phyloP scores from a whole-genome alignment of 2,797 vertebrate genomes.

The Hoplostethus atlanticus region DNA sequence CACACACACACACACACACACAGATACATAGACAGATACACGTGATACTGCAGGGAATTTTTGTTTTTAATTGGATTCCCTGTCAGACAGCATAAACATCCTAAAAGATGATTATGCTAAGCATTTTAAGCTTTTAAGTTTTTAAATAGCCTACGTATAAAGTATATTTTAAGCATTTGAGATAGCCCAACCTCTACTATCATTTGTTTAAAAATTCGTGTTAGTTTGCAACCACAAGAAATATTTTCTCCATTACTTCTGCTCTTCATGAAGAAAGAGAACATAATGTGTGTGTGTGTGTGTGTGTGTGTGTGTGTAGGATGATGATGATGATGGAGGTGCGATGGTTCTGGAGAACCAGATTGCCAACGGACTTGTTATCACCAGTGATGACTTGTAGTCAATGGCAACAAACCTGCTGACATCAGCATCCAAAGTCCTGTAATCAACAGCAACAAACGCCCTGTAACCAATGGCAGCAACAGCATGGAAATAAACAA shows the following conservation, averaged over 20 bases:
- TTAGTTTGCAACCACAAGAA: too few species aligned
- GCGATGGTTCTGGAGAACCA: constrained; percentile 62
- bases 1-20: background rate
- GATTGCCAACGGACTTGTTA: constrained; percentile 45
- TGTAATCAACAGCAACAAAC: background rate
- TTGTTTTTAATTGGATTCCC: background rate
- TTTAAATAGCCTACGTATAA: too few species aligned
- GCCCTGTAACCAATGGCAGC: background rate
- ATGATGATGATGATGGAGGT: constrained; percentile 61
- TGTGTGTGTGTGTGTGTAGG: constrained; percentile 49
- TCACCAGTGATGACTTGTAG: constrained; percentile 79
- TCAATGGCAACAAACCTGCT: constrained; percentile 8
- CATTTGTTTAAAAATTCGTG: too few species aligned
- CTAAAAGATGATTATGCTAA: too few species aligned
- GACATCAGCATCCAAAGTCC: background rate
- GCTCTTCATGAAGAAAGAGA: too few species aligned
- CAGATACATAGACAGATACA: too few species aligned
- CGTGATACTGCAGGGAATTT: background rate
- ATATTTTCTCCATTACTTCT: too few species aligned
- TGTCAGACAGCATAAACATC: background rate
- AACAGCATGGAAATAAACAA: too few species aligned
- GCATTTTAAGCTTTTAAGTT: too few species aligned
- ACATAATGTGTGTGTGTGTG: background rate
- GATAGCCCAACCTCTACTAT: too few species aligned
- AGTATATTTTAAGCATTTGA: too few species aligned